Evolutionary conservation across 92 coral and sea anemone species (phyloP).

Genomic region (Phenganax subtilis): DNA sequence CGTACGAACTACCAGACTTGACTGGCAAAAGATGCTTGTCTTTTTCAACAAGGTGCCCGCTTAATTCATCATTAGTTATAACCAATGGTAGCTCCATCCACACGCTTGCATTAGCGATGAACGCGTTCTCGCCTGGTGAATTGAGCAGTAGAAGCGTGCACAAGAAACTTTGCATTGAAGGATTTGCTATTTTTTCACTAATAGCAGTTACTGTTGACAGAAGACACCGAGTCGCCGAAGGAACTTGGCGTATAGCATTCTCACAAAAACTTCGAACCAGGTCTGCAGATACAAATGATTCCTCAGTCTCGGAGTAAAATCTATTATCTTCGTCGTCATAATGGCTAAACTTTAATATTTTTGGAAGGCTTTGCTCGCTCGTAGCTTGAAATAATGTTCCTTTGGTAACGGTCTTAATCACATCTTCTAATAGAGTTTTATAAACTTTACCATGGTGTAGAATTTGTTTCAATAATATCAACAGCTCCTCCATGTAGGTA

Average conservation of each 20-base stretch:
- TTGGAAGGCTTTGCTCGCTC: conserved; percentile 1
- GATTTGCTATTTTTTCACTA: conserved; percentile 3
- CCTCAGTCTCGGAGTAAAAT: background rate
- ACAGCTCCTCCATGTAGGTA: background rate
- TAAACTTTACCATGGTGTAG: background rate
- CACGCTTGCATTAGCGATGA: background rate
- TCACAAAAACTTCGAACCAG: conserved; percentile 15
- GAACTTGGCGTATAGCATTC: conserved; percentile 16
- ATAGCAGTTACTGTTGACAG: background rate
- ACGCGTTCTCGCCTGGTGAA: background rate
- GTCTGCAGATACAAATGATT: background rate
- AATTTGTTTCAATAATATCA: background rate
- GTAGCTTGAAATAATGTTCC: conserved; percentile 18
- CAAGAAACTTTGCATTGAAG: background rate
- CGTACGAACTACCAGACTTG: conserved; percentile 8
- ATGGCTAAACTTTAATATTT: background rate
- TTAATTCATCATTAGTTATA: conserved; percentile 23
- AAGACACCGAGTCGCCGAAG: background rate
- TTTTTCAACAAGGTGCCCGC: conserved; percentile 26
- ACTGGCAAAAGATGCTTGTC: conserved; percentile 36
- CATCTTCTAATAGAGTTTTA: conserved; percentile 20
- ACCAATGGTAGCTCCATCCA: conserved; percentile 40
- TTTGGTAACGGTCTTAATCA: background rate
- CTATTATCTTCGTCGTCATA: background rate
- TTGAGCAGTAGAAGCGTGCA: conserved; percentile 3